Evolutionary conservation across 2,797 vertebrate species (phyloP).

Genomic region (Fundulus diaphanus): DNA sequence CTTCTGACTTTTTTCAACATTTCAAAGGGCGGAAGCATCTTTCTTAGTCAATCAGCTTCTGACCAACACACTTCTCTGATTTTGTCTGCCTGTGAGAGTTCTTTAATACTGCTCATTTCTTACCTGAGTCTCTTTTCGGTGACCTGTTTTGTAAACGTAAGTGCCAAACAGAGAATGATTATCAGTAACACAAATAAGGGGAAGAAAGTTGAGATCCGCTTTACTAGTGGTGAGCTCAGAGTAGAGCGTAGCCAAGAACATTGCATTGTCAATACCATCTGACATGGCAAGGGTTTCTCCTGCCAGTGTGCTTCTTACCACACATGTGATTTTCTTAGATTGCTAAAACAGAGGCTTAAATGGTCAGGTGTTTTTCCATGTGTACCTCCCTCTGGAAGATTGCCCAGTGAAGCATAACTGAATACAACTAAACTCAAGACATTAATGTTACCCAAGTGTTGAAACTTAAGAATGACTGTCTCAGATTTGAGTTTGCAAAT

Average conservation of each 20-base stretch:
- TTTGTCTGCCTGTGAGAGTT: background rate
- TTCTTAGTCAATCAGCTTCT: no score
- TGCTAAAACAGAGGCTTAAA: no score
- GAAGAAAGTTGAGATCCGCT: background rate
- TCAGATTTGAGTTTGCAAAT: no score
- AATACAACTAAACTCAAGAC: background rate
- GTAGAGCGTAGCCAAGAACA: background rate
- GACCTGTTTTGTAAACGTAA: background rate
- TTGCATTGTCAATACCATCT: no score
- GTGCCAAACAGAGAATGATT: background rate
- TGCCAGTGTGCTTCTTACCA: background rate
- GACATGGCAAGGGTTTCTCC: background rate
- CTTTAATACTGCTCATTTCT: slow-evolving; percentile 1
- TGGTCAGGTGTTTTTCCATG: no score
- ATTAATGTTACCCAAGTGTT: background rate
- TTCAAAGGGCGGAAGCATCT: background rate
- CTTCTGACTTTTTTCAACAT: background rate
- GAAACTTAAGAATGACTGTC: no score
- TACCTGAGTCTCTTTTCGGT: background rate
- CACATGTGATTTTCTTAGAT: no score
- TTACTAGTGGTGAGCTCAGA: background rate
- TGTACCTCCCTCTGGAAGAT: slow-evolving; percentile 1
- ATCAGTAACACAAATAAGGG: background rate
- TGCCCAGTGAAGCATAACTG: background rate
- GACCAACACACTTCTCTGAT: background rate